Percentiles rank a stretch among this genome's conserved stretches.
These are phyloP conservation scores for Carduelis carduelis DNA, from an alignment of 2,797 vertebrate genomes.

Conservation along the genomic window DNA sequence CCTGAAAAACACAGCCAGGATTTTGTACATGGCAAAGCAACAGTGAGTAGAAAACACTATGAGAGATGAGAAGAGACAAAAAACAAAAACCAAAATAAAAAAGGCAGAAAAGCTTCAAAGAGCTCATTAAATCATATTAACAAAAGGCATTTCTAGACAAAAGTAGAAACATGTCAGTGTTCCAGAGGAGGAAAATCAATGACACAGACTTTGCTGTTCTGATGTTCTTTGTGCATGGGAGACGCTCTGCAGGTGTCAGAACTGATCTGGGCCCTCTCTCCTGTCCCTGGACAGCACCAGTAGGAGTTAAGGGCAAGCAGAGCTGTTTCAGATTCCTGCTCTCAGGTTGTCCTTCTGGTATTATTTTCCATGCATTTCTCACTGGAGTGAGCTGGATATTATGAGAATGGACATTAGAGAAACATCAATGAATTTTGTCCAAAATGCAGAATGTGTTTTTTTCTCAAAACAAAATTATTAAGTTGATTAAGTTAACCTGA, in stretches of 20 bases:
- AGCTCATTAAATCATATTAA: neutral
- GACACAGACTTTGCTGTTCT: neutral
- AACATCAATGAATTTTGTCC: neutral
- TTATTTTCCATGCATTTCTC: neutral
- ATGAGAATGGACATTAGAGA: neutral
- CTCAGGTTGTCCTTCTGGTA: neutral
- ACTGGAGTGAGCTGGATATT: neutral
- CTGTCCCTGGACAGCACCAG: neutral
- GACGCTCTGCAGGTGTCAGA: neutral
- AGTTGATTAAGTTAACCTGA: neutral
- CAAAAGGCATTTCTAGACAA: neutral
- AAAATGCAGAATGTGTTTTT: neutral
- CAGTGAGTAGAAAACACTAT: slow-evolving; percentile 10
- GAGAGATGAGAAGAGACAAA: neutral
- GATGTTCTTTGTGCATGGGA: neutral
- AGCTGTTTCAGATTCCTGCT: neutral
- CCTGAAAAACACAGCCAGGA: slow-evolving; percentile 13
- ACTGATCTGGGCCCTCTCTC: neutral
- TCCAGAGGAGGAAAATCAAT: neutral
- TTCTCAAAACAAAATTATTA: neutral
- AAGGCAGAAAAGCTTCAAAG: neutral
- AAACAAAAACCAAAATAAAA: neutral
- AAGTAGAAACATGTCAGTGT: neutral
- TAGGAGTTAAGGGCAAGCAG: neutral
- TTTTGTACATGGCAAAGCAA: neutral